phyloP scores from a whole-genome alignment of 2,113 vertebrate species.

The Apteryx owenii region DNA sequence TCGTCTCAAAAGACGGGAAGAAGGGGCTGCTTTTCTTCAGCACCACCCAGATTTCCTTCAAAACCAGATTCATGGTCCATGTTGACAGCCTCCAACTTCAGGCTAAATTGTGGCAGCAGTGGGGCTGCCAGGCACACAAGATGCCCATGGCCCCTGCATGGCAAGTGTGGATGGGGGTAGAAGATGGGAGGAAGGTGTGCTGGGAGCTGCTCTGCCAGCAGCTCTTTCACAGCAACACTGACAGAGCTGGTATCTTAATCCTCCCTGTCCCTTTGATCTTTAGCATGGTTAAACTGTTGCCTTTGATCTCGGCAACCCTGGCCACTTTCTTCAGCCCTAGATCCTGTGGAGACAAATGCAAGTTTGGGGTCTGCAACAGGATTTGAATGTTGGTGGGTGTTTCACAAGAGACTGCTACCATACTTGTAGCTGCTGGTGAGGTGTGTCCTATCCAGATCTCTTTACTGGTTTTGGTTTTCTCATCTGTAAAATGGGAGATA shows the following conservation, averaged over 20 bases:
- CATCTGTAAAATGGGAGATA: not conserved
- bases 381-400: not conserved
- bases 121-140: not conserved
- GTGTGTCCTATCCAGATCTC: not conserved
- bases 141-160: not conserved
- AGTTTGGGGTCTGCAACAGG: not conserved
- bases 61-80: not conserved
- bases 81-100: not conserved
- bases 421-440: not conserved
- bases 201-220: not conserved
- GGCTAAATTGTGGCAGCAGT: not conserved
- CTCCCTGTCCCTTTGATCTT: not conserved
- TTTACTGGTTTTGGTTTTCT: not conserved
- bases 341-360: not conserved
- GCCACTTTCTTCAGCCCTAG: not conserved
- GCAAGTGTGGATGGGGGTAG: not conserved
- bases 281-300: not conserved
- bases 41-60: not conserved
- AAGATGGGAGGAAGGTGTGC: not conserved
- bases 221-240: not conserved
- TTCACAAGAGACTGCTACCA: not conserved
- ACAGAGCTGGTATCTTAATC: not conserved
- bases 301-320: not conserved
- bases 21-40: not conserved
- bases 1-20: not conserved